Evolutionary conservation across 2,888 invertebrate genomes (phyloP).

Genomic region (Patella caerulea): DNA sequence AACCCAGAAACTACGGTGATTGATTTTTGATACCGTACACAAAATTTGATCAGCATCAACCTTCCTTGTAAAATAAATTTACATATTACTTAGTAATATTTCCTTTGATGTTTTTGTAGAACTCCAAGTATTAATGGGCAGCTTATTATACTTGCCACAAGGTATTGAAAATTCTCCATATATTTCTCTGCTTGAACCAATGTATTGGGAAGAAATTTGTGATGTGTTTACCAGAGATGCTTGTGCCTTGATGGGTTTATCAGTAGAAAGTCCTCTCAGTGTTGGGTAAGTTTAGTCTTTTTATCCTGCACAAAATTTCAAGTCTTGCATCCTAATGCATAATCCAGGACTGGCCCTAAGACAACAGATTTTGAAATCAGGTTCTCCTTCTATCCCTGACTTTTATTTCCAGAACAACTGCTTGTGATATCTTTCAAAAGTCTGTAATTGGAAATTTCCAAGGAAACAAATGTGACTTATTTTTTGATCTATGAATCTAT

Average conservation of each 20-base stretch:
- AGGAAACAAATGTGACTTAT: too few species aligned
- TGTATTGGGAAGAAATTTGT: conserved; percentile 87
- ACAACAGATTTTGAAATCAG: too few species aligned
- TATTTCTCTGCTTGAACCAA: conserved; percentile 81
- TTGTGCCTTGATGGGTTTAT: conserved; percentile 90
- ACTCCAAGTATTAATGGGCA: conserved; percentile 89
- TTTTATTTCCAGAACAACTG: too few species aligned
- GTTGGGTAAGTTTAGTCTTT: conserved; percentile 77
- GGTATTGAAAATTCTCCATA: conserved; percentile 88
- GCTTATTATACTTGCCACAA: conserved; percentile 83
- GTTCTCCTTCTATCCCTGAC: too few species aligned
- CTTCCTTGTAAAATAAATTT: neutral
- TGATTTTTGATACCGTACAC: neutral
- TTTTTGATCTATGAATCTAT: too few species aligned
- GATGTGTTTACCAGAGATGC: conserved; percentile 94
- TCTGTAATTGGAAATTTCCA: too few species aligned
- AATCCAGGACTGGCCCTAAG: too few species aligned
- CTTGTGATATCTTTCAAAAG: too few species aligned
- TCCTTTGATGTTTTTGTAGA: conserved; percentile 73
- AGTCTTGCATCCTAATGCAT: too few species aligned
- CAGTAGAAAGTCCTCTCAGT: conserved; percentile 89
- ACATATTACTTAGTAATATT: neutral
- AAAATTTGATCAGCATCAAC: neutral
- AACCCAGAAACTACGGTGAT: too few species aligned
- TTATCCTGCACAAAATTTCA: too few species aligned